Evolutionary conservation across 2,797 vertebrate genomes (phyloP).

Genomic region (Nyctibius grandis): DNA sequence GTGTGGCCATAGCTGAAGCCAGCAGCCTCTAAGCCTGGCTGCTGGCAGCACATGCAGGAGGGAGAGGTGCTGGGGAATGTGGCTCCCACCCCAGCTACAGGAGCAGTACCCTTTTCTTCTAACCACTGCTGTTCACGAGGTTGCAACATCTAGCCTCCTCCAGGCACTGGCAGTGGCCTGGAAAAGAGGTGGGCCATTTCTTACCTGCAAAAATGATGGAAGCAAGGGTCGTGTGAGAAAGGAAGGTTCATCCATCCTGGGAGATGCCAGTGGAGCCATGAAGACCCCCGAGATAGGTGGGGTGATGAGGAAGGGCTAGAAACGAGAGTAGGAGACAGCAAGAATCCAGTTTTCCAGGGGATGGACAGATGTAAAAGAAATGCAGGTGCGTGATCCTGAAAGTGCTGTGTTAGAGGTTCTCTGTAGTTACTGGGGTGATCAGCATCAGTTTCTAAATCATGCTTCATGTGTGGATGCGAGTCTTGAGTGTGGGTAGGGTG

Average conservation of each 20-base stretch:
- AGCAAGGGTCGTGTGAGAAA: rapidly evolving
- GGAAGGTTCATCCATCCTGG: not conserved
- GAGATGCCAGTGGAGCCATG: not conserved
- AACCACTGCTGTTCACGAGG: not conserved
- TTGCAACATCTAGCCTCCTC: not conserved
- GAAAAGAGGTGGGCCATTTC: not conserved
- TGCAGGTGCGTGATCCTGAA: rapidly evolving
- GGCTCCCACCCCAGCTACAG: not conserved
- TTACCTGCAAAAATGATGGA: not conserved
- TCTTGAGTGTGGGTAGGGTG: slow-evolving; percentile 46
- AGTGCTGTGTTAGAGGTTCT: not conserved
- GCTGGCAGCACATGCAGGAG: rapidly evolving
- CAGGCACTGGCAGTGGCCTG: not conserved
- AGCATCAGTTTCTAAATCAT: not conserved
- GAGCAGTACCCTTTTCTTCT: not conserved
- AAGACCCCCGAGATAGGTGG: not conserved
- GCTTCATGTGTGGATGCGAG: not conserved
- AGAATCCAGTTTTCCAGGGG: not conserved
- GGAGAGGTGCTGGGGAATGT: not conserved
- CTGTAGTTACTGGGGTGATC: not conserved
- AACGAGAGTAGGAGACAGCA: not conserved
- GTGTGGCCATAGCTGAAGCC: rapidly evolving
- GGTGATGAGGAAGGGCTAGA: not conserved
- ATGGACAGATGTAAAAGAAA: not conserved
- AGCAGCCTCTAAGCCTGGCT: not conserved